Percentiles rank a stretch among this genome's conserved stretches.
These are phyloP conservation scores for Pseudococcus longispinus DNA, from an alignment of 2,888 invertebrate genomes.

Conservation along the genomic window DNA sequence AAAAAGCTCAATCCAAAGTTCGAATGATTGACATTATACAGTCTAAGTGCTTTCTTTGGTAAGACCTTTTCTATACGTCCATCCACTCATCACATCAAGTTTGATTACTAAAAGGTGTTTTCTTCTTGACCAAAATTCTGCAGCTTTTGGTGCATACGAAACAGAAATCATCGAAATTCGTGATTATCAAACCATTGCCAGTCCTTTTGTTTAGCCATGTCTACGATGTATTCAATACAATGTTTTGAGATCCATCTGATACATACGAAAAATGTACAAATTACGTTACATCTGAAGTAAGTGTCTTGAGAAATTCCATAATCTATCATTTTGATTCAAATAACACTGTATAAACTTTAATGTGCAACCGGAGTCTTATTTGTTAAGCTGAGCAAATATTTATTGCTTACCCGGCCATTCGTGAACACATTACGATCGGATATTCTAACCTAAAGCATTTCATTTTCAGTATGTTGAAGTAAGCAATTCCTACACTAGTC, in stretches of 20 bases:
- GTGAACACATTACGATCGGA: conserved; percentile 53
- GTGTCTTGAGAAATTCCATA: not conserved
- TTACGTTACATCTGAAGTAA: not conserved
- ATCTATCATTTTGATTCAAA: not conserved
- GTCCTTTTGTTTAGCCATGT: conserved; percentile 46
- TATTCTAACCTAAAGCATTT: conserved; percentile 57
- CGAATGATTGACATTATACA: not conserved
- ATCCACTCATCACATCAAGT: not conserved
- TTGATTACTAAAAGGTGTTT: not conserved
- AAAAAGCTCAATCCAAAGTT: not conserved
- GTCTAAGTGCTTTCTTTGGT: not conserved
- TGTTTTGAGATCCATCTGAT: conserved; percentile 54
- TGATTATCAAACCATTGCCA: conserved; percentile 58
- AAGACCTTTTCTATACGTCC: not conserved
- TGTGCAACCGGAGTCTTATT: not conserved
- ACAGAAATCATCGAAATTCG: conserved; percentile 44
- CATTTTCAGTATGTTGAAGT: conserved; percentile 57
- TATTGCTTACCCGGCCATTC: conserved; percentile 45
- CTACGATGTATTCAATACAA: conserved; percentile 51
- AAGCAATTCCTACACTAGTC: conserved; percentile 42
- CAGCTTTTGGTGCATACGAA: not conserved
- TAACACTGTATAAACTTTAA: not conserved
- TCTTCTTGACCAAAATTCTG: not conserved
- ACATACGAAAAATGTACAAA: not conserved
- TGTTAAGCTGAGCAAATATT: not conserved